Evolutionary conservation across 2,113 vertebrate species (phyloP), one percentile per base, ranked within the genome.

Genomic region (Myodes glareolus): DNA sequence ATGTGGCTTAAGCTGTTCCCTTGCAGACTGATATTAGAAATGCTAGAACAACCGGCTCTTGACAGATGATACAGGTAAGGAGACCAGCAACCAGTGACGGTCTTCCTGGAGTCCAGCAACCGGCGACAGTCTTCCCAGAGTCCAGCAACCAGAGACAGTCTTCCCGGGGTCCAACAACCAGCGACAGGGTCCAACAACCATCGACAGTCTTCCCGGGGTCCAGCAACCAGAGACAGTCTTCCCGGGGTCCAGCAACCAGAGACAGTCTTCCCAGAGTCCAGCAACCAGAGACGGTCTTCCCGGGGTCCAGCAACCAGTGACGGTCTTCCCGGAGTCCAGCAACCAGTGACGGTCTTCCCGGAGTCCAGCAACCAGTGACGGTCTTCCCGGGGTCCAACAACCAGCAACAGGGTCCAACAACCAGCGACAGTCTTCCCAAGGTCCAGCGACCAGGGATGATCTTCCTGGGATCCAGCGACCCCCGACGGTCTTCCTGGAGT

Each of bases 1-100:
- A 52, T 85, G 21, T 75, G 70, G 39, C n/a, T 76, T 90, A 47
- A 47, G 36, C 55, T n/a, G 2, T 7, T 94, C 7, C 39, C n/a
- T 45, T n/a, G 14, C 72, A 6, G n/a, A 47, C 12, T 91, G 76
- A 42, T 77, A 23, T 75, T 85, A 76, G 70, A 92, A 92, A 92
- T 70, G 19, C 29, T 88, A 75, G 58, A n/a, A 63, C 55, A 94
- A 82, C 11, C 63, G 88, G 63, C 58, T 78, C 17, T 36, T 68
- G 33, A n/a, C 12, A 6, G 29, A 92, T 94, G 11, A 33, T 42
- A 45, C 1, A 36, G 33, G 21, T 23, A 61, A n/a, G 11, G 70
- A 81, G 52, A 67, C 58, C 23, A 55, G 47, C 23, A 52, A 39
- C 27, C 47, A 7, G 33, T 67, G 70, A 52, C 13, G 77, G 1